Percentiles rank a stretch among this genome's conserved stretches.
phyloP scores from a whole-genome alignment of 2,113 vertebrate genomes.

The Marmota flaviventris region DNA sequence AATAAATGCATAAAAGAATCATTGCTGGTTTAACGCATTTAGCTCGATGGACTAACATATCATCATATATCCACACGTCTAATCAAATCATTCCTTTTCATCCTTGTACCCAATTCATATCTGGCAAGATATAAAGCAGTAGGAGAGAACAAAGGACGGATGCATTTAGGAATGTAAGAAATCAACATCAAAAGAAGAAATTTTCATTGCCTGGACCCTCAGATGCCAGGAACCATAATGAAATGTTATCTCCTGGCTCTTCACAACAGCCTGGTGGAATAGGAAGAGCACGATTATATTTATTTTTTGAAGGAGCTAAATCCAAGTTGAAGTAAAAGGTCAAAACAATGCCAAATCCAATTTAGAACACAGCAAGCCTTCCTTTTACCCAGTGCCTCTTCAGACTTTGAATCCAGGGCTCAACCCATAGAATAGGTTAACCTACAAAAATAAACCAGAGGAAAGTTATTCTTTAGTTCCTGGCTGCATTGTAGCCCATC shows the following conservation, averaged over 20 bases:
- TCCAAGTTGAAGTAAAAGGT: background rate
- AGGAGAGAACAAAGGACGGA: background rate
- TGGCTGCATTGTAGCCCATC: background rate
- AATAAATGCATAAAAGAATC: background rate
- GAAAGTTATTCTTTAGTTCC: background rate
- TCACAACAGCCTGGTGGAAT: background rate
- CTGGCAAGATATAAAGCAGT: background rate
- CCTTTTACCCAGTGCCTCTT: background rate
- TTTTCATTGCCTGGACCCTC: background rate
- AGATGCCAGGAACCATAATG: background rate
- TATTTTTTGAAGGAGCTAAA: constrained; percentile 12
- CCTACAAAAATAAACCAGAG: background rate
- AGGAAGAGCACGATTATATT: background rate
- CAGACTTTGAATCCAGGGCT: background rate
- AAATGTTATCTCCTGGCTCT: background rate
- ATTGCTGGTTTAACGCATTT: background rate
- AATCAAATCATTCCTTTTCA: background rate
- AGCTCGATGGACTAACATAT: background rate
- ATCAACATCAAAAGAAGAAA: background rate
- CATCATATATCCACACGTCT: background rate
- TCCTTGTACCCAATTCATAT: background rate
- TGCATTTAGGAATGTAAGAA: background rate
- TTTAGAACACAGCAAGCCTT: background rate
- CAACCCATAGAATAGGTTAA: background rate
- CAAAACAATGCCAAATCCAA: background rate